These are phyloP conservation scores for Illadopsis cleaveri DNA, from an alignment of 2,113 vertebrate genomes.

Conservation along the genomic window DNA sequence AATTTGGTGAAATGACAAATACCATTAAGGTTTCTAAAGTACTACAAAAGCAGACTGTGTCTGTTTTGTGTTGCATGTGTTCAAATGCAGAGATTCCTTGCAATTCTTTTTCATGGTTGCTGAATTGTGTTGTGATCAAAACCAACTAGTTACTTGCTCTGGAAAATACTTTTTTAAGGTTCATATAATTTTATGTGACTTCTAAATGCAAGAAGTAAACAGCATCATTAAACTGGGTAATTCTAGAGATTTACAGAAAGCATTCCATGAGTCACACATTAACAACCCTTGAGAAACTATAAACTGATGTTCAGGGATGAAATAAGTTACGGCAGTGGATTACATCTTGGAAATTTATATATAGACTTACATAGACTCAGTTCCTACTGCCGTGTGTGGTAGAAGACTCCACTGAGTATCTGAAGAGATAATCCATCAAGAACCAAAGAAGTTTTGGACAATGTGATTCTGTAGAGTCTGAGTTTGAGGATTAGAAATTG, in stretches of 20 bases:
- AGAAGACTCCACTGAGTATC: not conserved
- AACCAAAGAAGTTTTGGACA: not conserved
- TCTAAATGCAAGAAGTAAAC: not conserved
- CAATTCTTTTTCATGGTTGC: not conserved
- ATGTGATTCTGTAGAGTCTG: not conserved
- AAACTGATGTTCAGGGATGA: not conserved
- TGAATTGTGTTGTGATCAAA: not conserved
- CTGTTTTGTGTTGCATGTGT: not conserved
- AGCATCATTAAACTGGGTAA: not conserved
- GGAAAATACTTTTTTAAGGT: not conserved
- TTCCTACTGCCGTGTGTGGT: not conserved
- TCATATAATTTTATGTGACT: not conserved
- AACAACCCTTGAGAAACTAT: not conserved
- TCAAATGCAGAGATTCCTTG: not conserved
- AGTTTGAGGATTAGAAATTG: not conserved
- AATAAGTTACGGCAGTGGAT: not conserved
- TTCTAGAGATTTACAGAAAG: not conserved
- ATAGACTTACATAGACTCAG: not conserved
- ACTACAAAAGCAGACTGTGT: rapidly evolving
- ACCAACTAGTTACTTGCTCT: not conserved
- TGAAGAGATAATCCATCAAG: not conserved
- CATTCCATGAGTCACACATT: not conserved
- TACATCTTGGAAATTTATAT: not conserved
- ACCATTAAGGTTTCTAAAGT: not conserved
- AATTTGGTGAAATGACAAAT: not conserved